A percentile compares a stretch with the other conserved stretches of the same genome.
phyloP scores from a whole-genome alignment of 1,140 invertebrate genomes.

The Zaprionus lachaisei region DNA sequence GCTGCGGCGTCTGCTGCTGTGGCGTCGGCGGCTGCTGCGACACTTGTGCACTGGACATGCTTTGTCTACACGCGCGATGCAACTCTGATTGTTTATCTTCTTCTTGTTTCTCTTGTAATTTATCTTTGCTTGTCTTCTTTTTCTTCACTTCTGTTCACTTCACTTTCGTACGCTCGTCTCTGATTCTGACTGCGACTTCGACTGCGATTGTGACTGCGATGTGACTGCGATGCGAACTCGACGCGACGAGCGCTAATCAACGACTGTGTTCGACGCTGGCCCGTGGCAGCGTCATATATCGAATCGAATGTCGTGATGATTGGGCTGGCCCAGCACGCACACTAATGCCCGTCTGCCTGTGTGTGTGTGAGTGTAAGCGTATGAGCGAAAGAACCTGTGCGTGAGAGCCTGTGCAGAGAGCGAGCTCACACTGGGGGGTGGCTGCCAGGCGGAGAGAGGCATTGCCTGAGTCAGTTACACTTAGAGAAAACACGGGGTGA shows the following conservation, averaged over 20 bases:
- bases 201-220: conserved; percentile 31
- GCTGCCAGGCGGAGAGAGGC: conserved; percentile 4
- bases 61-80: conserved; percentile 44
- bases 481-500: neutral
- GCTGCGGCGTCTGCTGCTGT: conserved; percentile 59
- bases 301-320: conserved; percentile 33
- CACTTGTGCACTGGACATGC: conserved; percentile 84
- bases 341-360: neutral
- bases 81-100: conserved; percentile 16
- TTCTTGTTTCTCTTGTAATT: conserved; percentile 11
- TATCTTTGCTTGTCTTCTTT: conserved; percentile 7
- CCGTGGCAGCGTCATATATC: conserved; percentile 62
- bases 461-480: conserved; percentile 1
- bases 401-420: neutral
- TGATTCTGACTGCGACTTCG: conserved; percentile 11
- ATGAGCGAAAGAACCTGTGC: neutral
- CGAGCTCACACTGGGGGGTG: conserved; percentile 4
- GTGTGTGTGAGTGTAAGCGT: neutral
- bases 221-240: conserved; percentile 51
- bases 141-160: conserved; percentile 21
- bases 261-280: conserved; percentile 60
- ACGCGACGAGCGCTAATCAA: conserved; percentile 73
- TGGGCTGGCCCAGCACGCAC: conserved; percentile 39
- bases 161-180: conserved; percentile 6
- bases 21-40: conserved; percentile 77